A percentile compares a stretch with the other conserved stretches of the same genome.
Conservation (phyloP, 2,113 vertebrate species). For the Cochlearius cochlearius region DNA sequence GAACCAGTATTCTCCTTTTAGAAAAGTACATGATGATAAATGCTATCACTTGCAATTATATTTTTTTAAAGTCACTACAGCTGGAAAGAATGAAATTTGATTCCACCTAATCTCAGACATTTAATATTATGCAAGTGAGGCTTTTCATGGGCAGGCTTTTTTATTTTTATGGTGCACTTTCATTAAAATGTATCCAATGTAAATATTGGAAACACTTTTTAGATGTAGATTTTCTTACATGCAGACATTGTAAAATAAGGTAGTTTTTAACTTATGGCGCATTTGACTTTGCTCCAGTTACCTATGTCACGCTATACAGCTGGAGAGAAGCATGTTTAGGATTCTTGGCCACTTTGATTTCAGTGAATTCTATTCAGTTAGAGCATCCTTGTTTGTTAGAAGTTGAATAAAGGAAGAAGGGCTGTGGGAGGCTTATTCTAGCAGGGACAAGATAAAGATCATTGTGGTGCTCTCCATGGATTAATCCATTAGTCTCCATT, state of each 20-base stretch:
- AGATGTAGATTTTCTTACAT: not conserved
- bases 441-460: not conserved
- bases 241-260: not conserved
- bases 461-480: not conserved
- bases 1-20: not conserved
- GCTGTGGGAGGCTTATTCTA: not conserved
- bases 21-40: constrained; percentile 28
- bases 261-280: not conserved
- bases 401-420: not conserved
- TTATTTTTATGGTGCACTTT: not conserved
- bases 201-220: not conserved
- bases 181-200: not conserved
- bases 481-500: constrained; percentile 42
- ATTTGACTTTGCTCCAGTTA: not conserved
- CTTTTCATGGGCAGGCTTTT: not conserved
- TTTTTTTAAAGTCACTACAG: not conserved
- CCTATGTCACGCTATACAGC: not conserved
- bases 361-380: not conserved
- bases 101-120: not conserved
- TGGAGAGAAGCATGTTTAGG: not conserved
- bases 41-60: not conserved
- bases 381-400: not conserved
- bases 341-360: not conserved
- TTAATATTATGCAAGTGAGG: not conserved
- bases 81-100: constrained; percentile 23